Conservation (phyloP, 2,113 vertebrate species). For the Lophotis ruficrista region DNA sequence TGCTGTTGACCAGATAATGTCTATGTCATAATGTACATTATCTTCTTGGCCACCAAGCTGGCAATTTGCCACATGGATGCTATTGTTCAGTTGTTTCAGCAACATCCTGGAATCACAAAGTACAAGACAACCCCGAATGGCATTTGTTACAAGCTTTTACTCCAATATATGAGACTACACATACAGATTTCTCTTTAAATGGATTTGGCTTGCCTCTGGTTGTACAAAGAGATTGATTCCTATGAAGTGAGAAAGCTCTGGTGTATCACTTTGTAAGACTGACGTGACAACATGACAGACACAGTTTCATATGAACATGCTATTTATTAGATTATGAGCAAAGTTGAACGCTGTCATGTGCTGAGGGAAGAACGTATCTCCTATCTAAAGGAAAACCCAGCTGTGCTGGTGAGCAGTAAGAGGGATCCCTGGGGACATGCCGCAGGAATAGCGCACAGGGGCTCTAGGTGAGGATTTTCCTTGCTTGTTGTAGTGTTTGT, state of each 20-base stretch:
- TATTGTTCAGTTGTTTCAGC: neutral
- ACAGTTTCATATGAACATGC: neutral
- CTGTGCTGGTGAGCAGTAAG: neutral
- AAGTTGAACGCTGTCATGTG: neutral
- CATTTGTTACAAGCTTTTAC: neutral
- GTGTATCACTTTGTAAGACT: neutral
- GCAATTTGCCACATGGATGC: neutral
- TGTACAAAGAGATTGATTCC: slow-evolving; percentile 39
- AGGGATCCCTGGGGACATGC: neutral
- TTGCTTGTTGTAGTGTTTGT: neutral
- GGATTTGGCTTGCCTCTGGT: slow-evolving; percentile 30
- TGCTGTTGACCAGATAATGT: neutral
- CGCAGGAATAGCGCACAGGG: neutral
- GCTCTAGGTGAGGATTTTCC: neutral
- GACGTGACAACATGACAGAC: slow-evolving; percentile 29
- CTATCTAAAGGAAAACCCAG: neutral
- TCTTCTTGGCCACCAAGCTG: neutral
- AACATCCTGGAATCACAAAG: neutral
- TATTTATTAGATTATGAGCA: slow-evolving; percentile 40
- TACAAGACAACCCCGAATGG: neutral
- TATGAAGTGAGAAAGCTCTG: neutral
- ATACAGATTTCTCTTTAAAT: slow-evolving; percentile 15
- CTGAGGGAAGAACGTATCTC: neutral
- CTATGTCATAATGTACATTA: neutral
- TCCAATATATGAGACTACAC: neutral